phyloP scores from a whole-genome alignment of 2,888 invertebrate species.

The Limnephilus marmoratus region DNA sequence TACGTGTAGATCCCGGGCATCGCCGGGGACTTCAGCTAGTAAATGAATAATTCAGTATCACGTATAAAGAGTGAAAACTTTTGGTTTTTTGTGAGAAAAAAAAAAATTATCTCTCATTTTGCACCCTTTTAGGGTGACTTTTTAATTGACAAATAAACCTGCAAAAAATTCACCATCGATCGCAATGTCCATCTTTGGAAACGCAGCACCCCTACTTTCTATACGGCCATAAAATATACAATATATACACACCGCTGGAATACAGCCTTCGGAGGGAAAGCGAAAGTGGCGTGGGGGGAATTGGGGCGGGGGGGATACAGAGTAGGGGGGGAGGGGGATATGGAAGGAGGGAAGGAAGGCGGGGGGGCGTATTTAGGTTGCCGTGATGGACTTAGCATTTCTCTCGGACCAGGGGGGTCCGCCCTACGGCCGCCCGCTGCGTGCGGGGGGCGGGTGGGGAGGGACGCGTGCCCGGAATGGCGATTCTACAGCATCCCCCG shows the following conservation, averaged over 20 bases:
- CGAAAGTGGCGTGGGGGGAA: slow-evolving; percentile 2
- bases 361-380: slow-evolving; percentile 65
- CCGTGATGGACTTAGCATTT: slow-evolving; percentile 66
- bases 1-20: no score
- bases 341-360: slow-evolving; percentile 24
- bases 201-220: slow-evolving; percentile 39
- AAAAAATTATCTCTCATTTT: neutral
- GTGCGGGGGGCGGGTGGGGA: neutral
- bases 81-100: neutral
- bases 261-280: slow-evolving; percentile 44
- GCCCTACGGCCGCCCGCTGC: slow-evolving; percentile 21
- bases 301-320: slow-evolving; percentile 29
- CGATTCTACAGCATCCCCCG: slow-evolving; percentile 61
- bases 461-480: slow-evolving; percentile 65
- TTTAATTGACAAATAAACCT: neutral
- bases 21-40: no score
- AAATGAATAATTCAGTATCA: no score
- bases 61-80: neutral
- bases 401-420: slow-evolving; percentile 61
- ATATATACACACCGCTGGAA: slow-evolving; percentile 51
- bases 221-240: slow-evolving; percentile 55
- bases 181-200: slow-evolving; percentile 11
- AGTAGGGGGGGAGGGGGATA: neutral
- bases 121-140: neutral
- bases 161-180: slow-evolving; percentile 8